These are phyloP conservation scores for Corythornis vintsioides DNA, from an alignment of 2,113 vertebrate genomes.

Conservation along the genomic window DNA sequence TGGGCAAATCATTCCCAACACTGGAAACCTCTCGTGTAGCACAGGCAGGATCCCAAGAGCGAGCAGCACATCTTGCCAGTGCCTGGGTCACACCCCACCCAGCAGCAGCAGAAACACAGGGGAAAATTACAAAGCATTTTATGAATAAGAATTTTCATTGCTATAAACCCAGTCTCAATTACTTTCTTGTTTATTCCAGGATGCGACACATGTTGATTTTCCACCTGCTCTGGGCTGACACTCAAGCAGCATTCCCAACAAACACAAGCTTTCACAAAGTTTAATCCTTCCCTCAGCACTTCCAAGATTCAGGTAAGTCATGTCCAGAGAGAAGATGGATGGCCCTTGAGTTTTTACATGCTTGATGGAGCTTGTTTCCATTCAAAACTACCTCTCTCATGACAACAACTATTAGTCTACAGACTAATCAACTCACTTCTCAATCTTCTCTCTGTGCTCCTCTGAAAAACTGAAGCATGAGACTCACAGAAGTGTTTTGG, in stretches of 20 bases:
- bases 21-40: not conserved
- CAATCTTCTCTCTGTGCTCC: not conserved
- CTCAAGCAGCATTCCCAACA: not conserved
- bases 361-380: not conserved
- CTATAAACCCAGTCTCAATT: not conserved
- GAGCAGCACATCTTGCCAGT: not conserved
- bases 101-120: not conserved
- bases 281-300: not conserved
- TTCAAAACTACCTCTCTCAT: not conserved
- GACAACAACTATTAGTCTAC: not conserved
- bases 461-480: not conserved
- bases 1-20: not conserved
- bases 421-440: not conserved
- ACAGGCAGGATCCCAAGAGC: accelerated
- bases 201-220: not conserved
- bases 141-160: not conserved
- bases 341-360: not conserved
- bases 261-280: not conserved
- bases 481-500: not conserved
- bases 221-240: not conserved
- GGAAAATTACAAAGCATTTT: not conserved
- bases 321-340: not conserved
- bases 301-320: not conserved
- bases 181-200: not conserved
- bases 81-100: not conserved